phyloP scores from a whole-genome alignment of 2,113 vertebrate species.

The Campylomormyrus numenius region DNA sequence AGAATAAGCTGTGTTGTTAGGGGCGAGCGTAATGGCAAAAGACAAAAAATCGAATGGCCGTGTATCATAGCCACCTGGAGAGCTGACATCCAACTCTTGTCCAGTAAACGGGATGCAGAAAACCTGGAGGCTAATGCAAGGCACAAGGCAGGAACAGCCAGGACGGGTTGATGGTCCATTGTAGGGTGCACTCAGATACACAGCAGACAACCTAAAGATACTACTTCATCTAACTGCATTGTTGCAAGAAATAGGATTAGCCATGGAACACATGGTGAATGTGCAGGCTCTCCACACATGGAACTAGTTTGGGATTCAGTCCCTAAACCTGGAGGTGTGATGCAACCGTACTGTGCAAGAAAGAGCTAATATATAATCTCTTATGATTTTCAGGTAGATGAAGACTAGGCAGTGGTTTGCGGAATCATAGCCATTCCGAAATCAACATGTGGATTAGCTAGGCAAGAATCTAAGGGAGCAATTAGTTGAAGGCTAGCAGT shows the following conservation, averaged over 20 bases:
- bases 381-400: not conserved
- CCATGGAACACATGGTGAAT: not conserved
- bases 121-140: not conserved
- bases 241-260: not conserved
- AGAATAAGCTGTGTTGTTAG: conserved; percentile 26
- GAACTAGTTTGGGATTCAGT: not conserved
- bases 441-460: not conserved
- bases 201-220: not conserved
- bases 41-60: conserved; percentile 28
- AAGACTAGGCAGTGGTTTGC: not conserved
- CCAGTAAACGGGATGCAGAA: not conserved
- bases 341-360: not conserved
- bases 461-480: not conserved
- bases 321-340: not conserved
- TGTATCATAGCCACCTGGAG: conserved; percentile 37
- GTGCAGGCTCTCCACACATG: not conserved
- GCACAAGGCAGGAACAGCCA: not conserved
- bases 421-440: not conserved
- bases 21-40: conserved; percentile 24
- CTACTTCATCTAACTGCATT: not conserved
- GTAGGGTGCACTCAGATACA: not conserved
- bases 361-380: not conserved
- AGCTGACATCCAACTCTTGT: conserved; percentile 17
- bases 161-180: not conserved
- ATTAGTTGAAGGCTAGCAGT: not conserved